Conservation (phyloP, 2,888 invertebrate genomes). For the Apodemia mormo region DNA sequence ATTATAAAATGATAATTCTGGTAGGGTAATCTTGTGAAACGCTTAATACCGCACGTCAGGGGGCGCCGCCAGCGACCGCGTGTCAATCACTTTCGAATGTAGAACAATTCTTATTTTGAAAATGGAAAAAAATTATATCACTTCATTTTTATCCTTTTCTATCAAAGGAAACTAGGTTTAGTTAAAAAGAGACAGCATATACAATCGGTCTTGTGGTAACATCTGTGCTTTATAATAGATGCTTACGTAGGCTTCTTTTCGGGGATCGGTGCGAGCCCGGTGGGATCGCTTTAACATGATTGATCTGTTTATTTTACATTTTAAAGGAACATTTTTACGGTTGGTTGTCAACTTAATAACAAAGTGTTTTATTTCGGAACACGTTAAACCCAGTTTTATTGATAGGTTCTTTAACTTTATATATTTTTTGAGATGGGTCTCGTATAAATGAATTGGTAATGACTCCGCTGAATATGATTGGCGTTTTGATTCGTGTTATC, state of each 20-base stretch:
- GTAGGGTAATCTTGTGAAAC: slow-evolving; percentile 69
- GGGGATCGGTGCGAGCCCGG: slow-evolving; percentile 71
- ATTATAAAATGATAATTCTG: slow-evolving; percentile 80
- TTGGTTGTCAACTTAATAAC: slow-evolving; percentile 82
- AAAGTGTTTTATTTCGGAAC: slow-evolving; percentile 79
- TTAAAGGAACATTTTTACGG: slow-evolving; percentile 82
- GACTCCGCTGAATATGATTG: slow-evolving; percentile 45
- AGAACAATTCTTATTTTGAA: slow-evolving; percentile 80
- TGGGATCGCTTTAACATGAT: slow-evolving; percentile 81
- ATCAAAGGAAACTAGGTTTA: slow-evolving; percentile 39
- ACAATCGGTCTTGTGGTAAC: slow-evolving; percentile 74
- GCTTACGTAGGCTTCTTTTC: slow-evolving; percentile 81
- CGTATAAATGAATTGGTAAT: slow-evolving; percentile 47
- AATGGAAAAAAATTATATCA: slow-evolving; percentile 73
- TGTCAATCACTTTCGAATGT: slow-evolving; percentile 80
- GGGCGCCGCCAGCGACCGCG: slow-evolving; percentile 73
- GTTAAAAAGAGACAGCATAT: slow-evolving; percentile 58
- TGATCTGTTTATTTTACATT: slow-evolving; percentile 83
- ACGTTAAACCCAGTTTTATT: slow-evolving; percentile 79
- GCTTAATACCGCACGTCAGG: slow-evolving; percentile 70
- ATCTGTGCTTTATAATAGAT: slow-evolving; percentile 80
- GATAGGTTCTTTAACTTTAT: slow-evolving; percentile 78
- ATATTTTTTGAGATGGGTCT: slow-evolving; percentile 56
- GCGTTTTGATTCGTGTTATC: slow-evolving; percentile 36
- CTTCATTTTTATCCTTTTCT: slow-evolving; percentile 64